phyloP scores from a whole-genome alignment of 2,797 vertebrate species.

The Gallirallus australis region DNA sequence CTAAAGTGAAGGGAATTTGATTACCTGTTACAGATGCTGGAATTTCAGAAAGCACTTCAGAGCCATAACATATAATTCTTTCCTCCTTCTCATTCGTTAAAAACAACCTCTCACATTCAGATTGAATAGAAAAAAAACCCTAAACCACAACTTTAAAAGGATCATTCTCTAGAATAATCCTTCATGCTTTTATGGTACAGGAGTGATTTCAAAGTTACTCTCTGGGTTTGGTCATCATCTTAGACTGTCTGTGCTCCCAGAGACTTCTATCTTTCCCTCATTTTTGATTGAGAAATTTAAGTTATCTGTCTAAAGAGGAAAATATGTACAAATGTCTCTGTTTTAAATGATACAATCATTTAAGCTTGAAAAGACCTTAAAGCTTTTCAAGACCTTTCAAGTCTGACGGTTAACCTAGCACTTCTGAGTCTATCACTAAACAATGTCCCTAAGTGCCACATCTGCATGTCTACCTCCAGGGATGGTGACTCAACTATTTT shows the following conservation, averaged over 20 bases:
- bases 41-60: slow-evolving; percentile 48
- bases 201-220: not conserved
- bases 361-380: too few species aligned
- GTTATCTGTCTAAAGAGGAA: slow-evolving; percentile 9
- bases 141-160: not conserved
- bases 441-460: too few species aligned
- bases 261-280: not conserved
- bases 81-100: slow-evolving; percentile 29
- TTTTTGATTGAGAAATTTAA: slow-evolving; percentile 31
- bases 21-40: slow-evolving; percentile 41
- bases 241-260: not conserved
- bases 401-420: too few species aligned
- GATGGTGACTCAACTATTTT: too few species aligned
- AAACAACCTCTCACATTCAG: slow-evolving; percentile 5
- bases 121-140: not conserved
- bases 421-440: too few species aligned
- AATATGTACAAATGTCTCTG: not conserved
- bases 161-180: slow-evolving; percentile 2
- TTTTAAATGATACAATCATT: not conserved
- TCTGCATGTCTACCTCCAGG: too few species aligned
- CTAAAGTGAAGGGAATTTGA: slow-evolving; percentile 35
- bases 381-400: too few species aligned
- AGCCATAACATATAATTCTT: not conserved
- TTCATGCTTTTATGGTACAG: not conserved
- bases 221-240: not conserved